Base-by-base conservation (phyloP, 2,113 vertebrate genomes). In the Galemys pyrenaicus region DNA sequence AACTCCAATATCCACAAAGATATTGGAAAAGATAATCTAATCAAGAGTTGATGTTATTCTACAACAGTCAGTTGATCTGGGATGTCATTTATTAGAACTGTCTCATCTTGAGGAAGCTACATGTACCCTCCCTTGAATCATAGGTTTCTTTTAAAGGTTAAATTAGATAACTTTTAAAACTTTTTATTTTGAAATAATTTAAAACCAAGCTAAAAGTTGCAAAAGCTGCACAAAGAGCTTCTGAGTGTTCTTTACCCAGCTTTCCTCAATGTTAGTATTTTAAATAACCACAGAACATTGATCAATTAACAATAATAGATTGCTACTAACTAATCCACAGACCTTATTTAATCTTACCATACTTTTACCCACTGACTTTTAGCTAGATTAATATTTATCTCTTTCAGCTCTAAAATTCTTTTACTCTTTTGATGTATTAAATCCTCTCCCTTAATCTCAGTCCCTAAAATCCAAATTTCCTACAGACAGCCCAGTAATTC, bases 401-500 rank as follows among this genome's bases (percentile, higher is more conserved):
- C 84, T 96, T 95, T 80, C 44, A 83, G 58, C 44, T 89, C 51
- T 80, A 67, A 93, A 96, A 85, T 35, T 74, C 68, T 80, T 62
- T 80, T 22, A 70, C 9, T 79, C 46, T 12, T 51, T 89, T 92
- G 51, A 58, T 93, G 4, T 83, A 80, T 71, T 89, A 91, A 75
- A 67, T 94, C 91, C 0, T 70, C 35, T 94, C 70, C 39, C 64
- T 94, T 92, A 71, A 87, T 82, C 64, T 91, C 95, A 22, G 77
- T 70, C 65, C 91, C 85, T 96, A 89, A 95, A 78, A 93, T 46
- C 32, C 65, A 87, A 28, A 58, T 78, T 93, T 91, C 39, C 68
- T 85, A 93, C 65, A 93, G 84, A 80, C 28, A 84, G 3, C 35
- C n/a, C 68, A 75, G 13, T 94, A 77, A 41, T 81, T 51, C n/a